Percentiles rank a stretch among this genome's conserved stretches.
These are phyloP conservation scores for Augiades crinisus DNA, from an alignment of 2,888 invertebrate species.

Conservation along the genomic window DNA sequence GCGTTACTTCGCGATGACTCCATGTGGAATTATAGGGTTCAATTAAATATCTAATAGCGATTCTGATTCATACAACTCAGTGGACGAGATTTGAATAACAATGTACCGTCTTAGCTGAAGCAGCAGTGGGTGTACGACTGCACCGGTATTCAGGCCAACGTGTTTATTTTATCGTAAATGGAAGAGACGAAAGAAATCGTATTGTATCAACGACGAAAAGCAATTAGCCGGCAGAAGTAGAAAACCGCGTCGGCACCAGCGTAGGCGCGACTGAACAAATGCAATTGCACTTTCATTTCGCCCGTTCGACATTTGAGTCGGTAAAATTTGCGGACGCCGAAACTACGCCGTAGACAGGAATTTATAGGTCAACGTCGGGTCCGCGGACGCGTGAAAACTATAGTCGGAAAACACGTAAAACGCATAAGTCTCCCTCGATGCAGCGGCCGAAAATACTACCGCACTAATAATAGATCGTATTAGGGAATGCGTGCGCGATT, in stretches of 20 bases:
- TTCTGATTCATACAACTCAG: slow-evolving; percentile 9
- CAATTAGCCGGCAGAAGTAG: slow-evolving; percentile 53
- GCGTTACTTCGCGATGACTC: not conserved
- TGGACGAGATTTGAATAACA: slow-evolving; percentile 16
- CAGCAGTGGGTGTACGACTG: slow-evolving; percentile 15
- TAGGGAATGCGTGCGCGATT: slow-evolving; percentile 27
- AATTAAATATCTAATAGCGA: slow-evolving; percentile 5
- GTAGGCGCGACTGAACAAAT: slow-evolving; percentile 36
- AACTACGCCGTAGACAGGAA: slow-evolving; percentile 27
- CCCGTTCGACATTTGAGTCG: slow-evolving; percentile 21
- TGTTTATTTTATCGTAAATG: slow-evolving; percentile 38
- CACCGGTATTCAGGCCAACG: slow-evolving; percentile 64
- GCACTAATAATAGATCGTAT: slow-evolving; percentile 55
- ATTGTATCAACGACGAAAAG: slow-evolving; percentile 41
- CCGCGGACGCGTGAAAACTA: slow-evolving; percentile 31
- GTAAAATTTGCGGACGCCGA: slow-evolving; percentile 34
- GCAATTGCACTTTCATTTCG: slow-evolving; percentile 53
- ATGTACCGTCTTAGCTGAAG: slow-evolving; percentile 18
- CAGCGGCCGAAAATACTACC: slow-evolving; percentile 66
- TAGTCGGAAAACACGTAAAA: slow-evolving; percentile 47
- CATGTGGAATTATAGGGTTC: too few relatives aligned
- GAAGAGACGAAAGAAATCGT: slow-evolving; percentile 57
- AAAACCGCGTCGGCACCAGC: slow-evolving; percentile 40
- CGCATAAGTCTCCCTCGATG: slow-evolving; percentile 54
- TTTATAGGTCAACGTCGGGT: slow-evolving; percentile 30